Conservation (phyloP, 2,888 invertebrate genomes). For the Tachina grossa region DNA sequence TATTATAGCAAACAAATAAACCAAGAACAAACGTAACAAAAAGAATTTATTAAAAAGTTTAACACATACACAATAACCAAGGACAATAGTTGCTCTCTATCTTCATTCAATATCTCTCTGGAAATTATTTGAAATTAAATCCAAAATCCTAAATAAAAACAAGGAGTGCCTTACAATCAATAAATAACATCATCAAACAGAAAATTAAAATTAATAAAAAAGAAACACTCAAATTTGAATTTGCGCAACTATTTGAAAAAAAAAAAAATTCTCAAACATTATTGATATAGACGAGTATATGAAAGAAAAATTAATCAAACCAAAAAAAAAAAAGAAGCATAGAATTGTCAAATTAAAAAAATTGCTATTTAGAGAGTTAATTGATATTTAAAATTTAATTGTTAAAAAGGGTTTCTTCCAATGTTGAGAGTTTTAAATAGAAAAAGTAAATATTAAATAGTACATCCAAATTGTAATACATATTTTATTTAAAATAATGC, state of each 20-base stretch:
- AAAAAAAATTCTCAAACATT: constrained; percentile 10
- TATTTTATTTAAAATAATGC: not conserved
- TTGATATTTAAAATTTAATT: constrained; percentile 51
- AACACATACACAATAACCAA: constrained; percentile 63
- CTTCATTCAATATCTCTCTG: constrained; percentile 62
- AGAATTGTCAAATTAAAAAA: constrained; percentile 26
- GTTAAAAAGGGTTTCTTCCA: constrained; percentile 63
- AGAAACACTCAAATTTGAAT: constrained; percentile 18
- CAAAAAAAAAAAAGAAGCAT: constrained; percentile 15
- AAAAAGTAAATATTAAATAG: not conserved
- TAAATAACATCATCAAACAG: constrained; percentile 50
- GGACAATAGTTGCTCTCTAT: constrained; percentile 69
- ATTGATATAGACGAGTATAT: not conserved
- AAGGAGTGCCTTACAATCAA: constrained; percentile 70
- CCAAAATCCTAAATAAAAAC: constrained; percentile 63
- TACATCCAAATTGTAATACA: too few relatives aligned
- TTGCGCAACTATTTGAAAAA: constrained; percentile 30
- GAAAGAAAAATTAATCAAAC: constrained; percentile 1
- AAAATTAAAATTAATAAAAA: constrained; percentile 16
- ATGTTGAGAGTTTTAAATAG: constrained; percentile 35
- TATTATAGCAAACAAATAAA: constrained; percentile 18
- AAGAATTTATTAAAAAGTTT: constrained; percentile 67
- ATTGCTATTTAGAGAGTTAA: constrained; percentile 60
- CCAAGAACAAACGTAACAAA: constrained; percentile 50
- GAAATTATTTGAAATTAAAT: constrained; percentile 56